A percentile compares a stretch with the other conserved stretches of the same genome.
Conservation (phyloP, 2,113 vertebrate species). For the Nicator chloris region DNA sequence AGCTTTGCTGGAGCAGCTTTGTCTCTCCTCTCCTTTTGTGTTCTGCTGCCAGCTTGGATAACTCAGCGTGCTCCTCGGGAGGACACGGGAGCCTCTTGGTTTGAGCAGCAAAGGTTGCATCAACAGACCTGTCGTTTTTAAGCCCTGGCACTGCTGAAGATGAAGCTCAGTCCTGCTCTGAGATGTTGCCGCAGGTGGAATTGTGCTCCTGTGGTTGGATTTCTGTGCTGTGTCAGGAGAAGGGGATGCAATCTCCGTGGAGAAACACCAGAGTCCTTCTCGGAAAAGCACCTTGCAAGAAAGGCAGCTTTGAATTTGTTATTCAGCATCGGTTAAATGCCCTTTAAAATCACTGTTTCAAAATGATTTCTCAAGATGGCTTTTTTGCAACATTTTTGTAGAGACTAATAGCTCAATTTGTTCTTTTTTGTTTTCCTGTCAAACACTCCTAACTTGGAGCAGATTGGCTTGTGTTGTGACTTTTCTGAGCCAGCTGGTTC, state of each 20-base stretch:
- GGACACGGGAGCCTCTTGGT: neutral
- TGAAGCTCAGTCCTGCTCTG: neutral
- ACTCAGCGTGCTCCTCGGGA: fast-evolving
- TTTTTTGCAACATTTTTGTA: neutral
- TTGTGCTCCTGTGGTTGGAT: neutral
- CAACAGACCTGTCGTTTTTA: neutral
- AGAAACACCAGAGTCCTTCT: neutral
- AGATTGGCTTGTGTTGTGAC: neutral
- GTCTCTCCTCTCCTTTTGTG: neutral
- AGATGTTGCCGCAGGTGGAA: neutral
- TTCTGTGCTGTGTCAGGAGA: neutral
- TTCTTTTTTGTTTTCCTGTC: neutral
- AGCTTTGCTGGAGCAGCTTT: neutral
- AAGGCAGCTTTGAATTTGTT: neutral
- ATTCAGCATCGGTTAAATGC: neutral
- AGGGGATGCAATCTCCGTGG: fast-evolving
- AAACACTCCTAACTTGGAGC: neutral
- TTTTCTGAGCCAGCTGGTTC: neutral
- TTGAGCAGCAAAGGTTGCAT: neutral
- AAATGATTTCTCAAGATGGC: neutral
- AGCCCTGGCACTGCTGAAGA: fast-evolving
- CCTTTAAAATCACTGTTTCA: neutral
- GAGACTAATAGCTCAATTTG: neutral
- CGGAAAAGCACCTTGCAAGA: neutral
- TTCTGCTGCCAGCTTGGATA: neutral